A percentile compares a stretch with the other conserved stretches of the same genome.
These are phyloP conservation scores for Ptilodon capucinus DNA, from an alignment of 2,888 invertebrate genomes.

Conservation along the genomic window DNA sequence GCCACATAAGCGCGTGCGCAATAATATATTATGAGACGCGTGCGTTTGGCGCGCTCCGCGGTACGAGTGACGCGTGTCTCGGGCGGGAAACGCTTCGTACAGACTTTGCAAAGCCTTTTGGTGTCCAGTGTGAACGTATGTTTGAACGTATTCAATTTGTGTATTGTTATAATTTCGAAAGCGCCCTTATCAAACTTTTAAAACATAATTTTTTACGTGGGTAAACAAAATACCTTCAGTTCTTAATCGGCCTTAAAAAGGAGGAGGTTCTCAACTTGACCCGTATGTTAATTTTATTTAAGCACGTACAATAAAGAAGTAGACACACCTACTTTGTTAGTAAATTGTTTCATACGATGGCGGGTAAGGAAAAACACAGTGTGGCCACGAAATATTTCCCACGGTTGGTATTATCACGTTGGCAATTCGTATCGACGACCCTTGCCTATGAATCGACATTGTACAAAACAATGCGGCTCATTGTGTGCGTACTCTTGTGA, in stretches of 20 bases:
- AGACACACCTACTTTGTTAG: not conserved
- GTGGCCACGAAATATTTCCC: slow-evolving; percentile 47
- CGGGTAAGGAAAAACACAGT: slow-evolving; percentile 23
- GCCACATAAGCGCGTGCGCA: slow-evolving; percentile 60
- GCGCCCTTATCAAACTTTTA: too few species aligned
- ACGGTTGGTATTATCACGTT: slow-evolving; percentile 44
- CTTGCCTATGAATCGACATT: slow-evolving; percentile 59
- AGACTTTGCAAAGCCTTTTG: slow-evolving; percentile 18
- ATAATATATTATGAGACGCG: too few species aligned
- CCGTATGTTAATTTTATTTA: too few species aligned
- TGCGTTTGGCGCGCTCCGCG: slow-evolving; percentile 67
- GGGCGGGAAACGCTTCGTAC: slow-evolving; percentile 28
- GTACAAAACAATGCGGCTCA: slow-evolving; percentile 45
- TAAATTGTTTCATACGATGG: slow-evolving; percentile 16
- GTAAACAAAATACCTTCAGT: too few species aligned
- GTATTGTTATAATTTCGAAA: slow-evolving; percentile 1
- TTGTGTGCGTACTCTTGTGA: slow-evolving; percentile 38
- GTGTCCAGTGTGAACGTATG: not conserved
- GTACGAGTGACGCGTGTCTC: slow-evolving; percentile 53
- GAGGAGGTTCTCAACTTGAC: too few species aligned
- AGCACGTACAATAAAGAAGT: too few species aligned
- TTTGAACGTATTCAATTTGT: not conserved
- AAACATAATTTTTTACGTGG: too few species aligned
- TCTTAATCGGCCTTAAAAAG: too few species aligned
- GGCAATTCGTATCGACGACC: slow-evolving; percentile 57